A percentile compares a stretch with the other conserved stretches of the same genome.
phyloP scores from a whole-genome alignment of 2,113 vertebrate species.

The Hippocampus guttulatus region DNA sequence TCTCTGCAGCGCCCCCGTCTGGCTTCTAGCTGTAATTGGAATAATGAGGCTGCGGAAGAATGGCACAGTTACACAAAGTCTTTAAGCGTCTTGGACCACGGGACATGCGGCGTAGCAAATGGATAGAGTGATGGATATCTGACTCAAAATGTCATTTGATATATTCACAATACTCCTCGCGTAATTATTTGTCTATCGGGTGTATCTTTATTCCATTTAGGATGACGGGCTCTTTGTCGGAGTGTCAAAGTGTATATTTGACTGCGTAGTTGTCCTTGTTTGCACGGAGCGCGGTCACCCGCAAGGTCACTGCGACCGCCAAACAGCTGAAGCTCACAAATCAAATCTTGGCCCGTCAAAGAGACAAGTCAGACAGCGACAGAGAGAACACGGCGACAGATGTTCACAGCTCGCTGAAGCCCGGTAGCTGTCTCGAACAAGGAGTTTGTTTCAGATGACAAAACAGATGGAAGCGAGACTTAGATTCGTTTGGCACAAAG shows the following conservation, averaged over 20 bases:
- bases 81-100: background rate
- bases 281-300: background rate
- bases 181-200: no score
- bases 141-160: no score
- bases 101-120: background rate
- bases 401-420: background rate
- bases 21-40: conserved; percentile 13
- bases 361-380: conserved; percentile 1
- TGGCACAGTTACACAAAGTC: background rate
- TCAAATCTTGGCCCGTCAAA: conserved; percentile 13
- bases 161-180: no score
- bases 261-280: conserved; percentile 4
- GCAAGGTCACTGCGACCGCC: conserved; percentile 31
- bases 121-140: background rate
- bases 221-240: background rate
- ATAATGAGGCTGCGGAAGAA: conserved; percentile 19
- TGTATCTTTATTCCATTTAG: background rate
- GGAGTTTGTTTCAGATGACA: background rate
- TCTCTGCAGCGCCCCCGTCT: conserved; percentile 48
- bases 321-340: conserved; percentile 9
- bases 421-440: no score
- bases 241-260: background rate
- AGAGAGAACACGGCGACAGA: background rate
- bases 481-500: no score
- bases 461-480: background rate